Evolutionary conservation across 2,113 vertebrate genomes (phyloP).

Genomic region (Mellivora capensis): DNA sequence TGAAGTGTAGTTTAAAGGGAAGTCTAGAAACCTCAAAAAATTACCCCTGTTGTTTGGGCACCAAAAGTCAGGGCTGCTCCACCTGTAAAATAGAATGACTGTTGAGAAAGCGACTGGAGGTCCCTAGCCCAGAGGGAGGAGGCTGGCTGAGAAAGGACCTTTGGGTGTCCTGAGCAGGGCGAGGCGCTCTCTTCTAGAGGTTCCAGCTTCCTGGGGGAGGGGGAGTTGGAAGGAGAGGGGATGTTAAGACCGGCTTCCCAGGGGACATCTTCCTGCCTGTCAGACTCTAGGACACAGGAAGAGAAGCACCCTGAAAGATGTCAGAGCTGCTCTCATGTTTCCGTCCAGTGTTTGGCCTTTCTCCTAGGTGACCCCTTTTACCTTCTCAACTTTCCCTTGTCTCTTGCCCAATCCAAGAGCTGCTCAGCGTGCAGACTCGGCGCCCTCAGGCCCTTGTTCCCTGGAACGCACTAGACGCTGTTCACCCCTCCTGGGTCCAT

Average conservation of each 20-base stretch:
- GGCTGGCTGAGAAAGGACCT: not conserved
- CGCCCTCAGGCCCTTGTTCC: not conserved
- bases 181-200: not conserved
- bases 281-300: not conserved
- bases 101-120: not conserved
- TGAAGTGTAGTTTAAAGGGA: not conserved
- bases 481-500: not conserved
- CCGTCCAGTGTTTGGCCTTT: not conserved
- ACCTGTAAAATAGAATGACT: not conserved
- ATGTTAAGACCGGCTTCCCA: not conserved
- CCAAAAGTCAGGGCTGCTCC: not conserved
- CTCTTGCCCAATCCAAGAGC: not conserved
- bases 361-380: not conserved
- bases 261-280: not conserved
- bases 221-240: not conserved
- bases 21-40: slow-evolving; percentile 37
- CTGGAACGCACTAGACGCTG: not conserved
- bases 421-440: rapidly evolving
- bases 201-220: not conserved
- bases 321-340: not conserved
- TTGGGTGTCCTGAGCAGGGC: not conserved
- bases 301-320: not conserved
- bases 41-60: not conserved
- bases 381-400: not conserved
- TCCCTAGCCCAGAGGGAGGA: not conserved